Percentiles rank a stretch among this genome's conserved stretches.
Evolutionary conservation across 2,888 invertebrate genomes (phyloP).

Genomic region (Mylabris sibirica): DNA sequence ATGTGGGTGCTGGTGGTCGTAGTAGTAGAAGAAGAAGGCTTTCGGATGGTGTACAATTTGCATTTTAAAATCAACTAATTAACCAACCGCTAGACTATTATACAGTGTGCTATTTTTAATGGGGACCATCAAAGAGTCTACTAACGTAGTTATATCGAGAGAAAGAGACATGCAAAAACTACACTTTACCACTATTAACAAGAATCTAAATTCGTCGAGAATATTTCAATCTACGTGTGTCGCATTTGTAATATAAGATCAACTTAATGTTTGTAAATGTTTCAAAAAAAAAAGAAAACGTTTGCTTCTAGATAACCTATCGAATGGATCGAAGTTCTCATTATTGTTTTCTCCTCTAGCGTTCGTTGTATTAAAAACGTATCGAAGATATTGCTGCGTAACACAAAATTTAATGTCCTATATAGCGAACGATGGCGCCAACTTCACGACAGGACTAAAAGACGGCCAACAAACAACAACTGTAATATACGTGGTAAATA

Average conservation of each 20-base stretch:
- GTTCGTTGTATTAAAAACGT: background rate
- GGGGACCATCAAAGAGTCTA: background rate
- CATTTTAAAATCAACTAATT: constrained; percentile 7
- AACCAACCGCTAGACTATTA: background rate
- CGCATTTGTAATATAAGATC: constrained; percentile 19
- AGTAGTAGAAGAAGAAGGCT: too few relatives aligned
- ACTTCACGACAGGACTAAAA: constrained; percentile 2
- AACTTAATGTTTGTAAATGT: too few relatives aligned
- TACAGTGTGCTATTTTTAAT: background rate
- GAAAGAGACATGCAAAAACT: background rate
- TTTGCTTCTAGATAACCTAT: too few relatives aligned
- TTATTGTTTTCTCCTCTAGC: background rate
- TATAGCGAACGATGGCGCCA: constrained; percentile 3
- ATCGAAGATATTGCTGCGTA: background rate
- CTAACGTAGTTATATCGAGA: background rate
- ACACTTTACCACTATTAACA: background rate
- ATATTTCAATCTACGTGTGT: constrained; percentile 29
- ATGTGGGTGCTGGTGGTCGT: background rate
- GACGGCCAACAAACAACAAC: constrained; percentile 7
- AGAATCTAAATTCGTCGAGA: constrained; percentile 30
- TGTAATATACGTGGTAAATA: constrained; percentile 4
- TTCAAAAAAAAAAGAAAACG: too few relatives aligned
- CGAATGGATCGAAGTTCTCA: background rate
- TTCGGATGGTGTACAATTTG: background rate
- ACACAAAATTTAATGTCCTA: background rate